Conservation (phyloP, 2,113 vertebrate genomes). For the Cryptoleucopteryx plumbea region DNA sequence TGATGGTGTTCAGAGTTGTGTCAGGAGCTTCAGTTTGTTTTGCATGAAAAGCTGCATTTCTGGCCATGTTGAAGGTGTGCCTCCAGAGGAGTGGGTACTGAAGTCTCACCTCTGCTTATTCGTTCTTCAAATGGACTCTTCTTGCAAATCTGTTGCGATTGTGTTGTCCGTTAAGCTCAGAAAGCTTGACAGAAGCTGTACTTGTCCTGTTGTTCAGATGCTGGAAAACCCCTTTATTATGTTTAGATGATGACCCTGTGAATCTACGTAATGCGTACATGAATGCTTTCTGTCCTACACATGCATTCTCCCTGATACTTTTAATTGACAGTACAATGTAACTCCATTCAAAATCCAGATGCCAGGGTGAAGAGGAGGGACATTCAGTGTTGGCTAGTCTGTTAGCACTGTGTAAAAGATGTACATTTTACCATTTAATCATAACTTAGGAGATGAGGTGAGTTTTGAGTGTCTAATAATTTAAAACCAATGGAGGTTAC, state of each 20-base stretch:
- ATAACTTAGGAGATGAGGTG: neutral
- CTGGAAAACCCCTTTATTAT: neutral
- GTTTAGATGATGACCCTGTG: neutral
- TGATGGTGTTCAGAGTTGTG: fast-evolving
- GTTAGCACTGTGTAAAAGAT: neutral
- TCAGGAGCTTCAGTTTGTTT: neutral
- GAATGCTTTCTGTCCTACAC: neutral
- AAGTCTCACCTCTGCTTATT: neutral
- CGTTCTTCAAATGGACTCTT: neutral
- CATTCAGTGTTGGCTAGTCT: neutral
- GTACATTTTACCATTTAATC: neutral
- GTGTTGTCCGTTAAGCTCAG: neutral
- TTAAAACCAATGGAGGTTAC: neutral
- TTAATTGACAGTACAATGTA: neutral
- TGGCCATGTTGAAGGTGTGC: neutral
- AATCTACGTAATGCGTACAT: fast-evolving
- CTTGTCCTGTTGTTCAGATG: neutral
- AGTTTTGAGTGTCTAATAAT: neutral
- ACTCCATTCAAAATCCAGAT: neutral
- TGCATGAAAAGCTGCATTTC: neutral
- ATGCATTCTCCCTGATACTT: fast-evolving
- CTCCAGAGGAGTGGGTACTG: neutral
- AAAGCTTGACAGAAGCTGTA: neutral
- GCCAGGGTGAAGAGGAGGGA: neutral
- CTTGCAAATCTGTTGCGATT: neutral